phyloP scores from a whole-genome alignment of 1,140 invertebrate genomes.

The Vanessa atalanta region DNA sequence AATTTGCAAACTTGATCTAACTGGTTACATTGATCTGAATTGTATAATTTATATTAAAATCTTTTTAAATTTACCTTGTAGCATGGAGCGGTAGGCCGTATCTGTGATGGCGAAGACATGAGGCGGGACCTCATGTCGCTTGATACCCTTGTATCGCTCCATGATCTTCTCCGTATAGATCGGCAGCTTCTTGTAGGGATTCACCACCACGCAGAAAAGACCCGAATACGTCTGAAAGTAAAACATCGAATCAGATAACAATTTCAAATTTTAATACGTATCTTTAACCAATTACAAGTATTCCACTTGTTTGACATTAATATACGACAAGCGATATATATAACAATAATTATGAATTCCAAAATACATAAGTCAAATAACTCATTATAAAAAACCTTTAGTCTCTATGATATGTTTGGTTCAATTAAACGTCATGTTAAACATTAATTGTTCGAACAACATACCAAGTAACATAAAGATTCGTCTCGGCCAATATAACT shows the following conservation, averaged over 20 bases:
- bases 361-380: no score
- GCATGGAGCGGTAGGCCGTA: slow-evolving; percentile 98
- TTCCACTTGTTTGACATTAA: no score
- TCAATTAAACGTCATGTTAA: no score
- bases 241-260: neutral
- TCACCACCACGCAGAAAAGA: slow-evolving; percentile 99
- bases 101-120: slow-evolving; percentile 99
- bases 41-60: neutral
- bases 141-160: slow-evolving; percentile 99
- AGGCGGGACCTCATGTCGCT: slow-evolving; percentile 98
- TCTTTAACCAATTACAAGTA: no score
- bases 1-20: no score
- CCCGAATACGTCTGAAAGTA: slow-evolving; percentile 96
- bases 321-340: no score
- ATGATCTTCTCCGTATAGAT: slow-evolving; percentile 99
- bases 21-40: no score
- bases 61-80: slow-evolving; percentile 90
- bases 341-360: no score
- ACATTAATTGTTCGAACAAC: slow-evolving; percentile 4
- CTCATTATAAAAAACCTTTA: no score
- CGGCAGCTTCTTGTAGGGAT: slow-evolving; percentile 99
- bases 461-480: slow-evolving; percentile 17
- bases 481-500: slow-evolving; percentile 36
- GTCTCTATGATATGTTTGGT: no score
- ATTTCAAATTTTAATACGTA: neutral